Evolutionary conservation across 37 sponge, comb jelly and placozoan species (phyloP), one percentile per base, ranked within the genome.

Genomic region (Cladorhizidae sp.): DNA sequence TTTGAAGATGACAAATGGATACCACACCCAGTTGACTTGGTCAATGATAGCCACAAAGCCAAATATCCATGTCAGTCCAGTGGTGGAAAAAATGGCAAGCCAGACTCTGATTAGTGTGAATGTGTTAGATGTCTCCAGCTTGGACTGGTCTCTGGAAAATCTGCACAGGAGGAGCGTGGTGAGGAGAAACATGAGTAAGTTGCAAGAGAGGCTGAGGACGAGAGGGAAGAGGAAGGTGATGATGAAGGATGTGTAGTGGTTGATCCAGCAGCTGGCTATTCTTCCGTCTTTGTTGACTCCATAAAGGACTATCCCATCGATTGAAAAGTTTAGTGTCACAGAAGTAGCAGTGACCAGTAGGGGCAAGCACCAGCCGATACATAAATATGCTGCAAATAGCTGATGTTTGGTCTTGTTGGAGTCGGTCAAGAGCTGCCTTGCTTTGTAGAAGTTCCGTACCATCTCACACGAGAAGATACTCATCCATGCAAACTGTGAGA

Each of bases 401-500:
- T 70, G 3, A 17, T 40, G 41, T 20, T 76, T 71, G 31, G 17
- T n/a, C 2, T 57, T 23, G 8, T 25, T 23, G 22, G 81, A 72
- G 28, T 81, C 61, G 2, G 29, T 3, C 1, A 29, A 21, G 6
- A 81, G 41, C n/a, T 70, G 32, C 2, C 17, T 43, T 15, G 72
- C 81, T 41, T 33, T 61, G 33, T 70, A 20, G 7, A 70, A 40
- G 0, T 25, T 81, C 17, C 59, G 40, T 39, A 62, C 80, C 58
- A 73, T 45, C 35, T 79, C 73, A 68, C 56, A 51, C 6, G 50
- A 61, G 57, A 82, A 40, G 21, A 88, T 37, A 37, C 59, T 72
- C 88, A 88, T 88, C 88, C 88, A 88, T 35, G 36, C 20, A 42
- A 88, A 88, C 62, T 80, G 83, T 21, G 75, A 39, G 29, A 88